Conservation (phyloP, 2,888 invertebrate genomes). For the Zonitis immaculata region DNA sequence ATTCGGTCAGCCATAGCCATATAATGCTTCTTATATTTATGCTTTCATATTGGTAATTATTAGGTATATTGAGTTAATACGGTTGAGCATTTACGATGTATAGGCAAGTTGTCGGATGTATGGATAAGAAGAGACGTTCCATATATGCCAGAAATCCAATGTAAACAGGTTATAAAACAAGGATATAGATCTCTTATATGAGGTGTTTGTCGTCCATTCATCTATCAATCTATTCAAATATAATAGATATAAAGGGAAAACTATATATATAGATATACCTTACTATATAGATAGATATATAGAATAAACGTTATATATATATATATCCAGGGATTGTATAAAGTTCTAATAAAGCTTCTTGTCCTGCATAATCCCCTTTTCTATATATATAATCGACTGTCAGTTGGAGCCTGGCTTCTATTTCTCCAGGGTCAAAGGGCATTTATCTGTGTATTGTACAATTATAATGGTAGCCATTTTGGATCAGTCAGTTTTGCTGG, state of each 20-base stretch:
- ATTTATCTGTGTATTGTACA: not conserved
- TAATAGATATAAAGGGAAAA: not conserved
- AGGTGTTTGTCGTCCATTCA: not conserved
- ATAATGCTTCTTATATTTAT: not conserved
- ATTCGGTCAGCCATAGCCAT: not conserved
- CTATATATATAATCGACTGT: not conserved
- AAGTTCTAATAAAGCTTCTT: not conserved
- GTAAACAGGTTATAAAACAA: conserved; percentile 1
- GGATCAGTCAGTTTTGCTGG: too few species aligned
- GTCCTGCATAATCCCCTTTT: not conserved
- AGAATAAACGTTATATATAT: not conserved
- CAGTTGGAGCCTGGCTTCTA: not conserved
- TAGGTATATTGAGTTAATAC: not conserved
- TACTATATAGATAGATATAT: not conserved
- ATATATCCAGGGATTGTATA: not conserved
- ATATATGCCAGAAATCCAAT: conserved; percentile 1
- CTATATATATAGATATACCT: not conserved
- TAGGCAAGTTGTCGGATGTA: conserved; percentile 1
- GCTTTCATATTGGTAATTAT: not conserved
- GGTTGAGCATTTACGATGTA: not conserved
- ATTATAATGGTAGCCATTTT: not conserved
- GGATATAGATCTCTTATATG: not conserved
- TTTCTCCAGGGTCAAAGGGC: not conserved
- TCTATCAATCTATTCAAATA: conserved; percentile 1
- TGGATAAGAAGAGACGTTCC: not conserved